Percentiles rank a stretch among this genome's conserved stretches.
Evolutionary conservation across 1,140 invertebrate species (phyloP).

Genomic region (Drepana arcuata): DNA sequence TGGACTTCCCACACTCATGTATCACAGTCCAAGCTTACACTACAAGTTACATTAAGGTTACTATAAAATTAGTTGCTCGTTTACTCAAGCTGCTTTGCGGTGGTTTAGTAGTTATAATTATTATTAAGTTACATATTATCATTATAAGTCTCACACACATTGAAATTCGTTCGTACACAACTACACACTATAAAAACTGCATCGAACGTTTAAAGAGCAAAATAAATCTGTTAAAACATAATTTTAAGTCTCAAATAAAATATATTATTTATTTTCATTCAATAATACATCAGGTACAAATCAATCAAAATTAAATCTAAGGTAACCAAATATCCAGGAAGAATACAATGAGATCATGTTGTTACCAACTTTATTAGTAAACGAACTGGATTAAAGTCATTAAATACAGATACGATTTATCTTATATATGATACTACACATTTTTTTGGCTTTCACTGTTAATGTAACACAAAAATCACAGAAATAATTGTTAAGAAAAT

Average conservation of each 20-base stretch:
- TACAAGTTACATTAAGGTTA: slow-evolving; percentile 37
- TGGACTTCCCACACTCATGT: slow-evolving; percentile 11
- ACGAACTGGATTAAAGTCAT: slow-evolving; percentile 19
- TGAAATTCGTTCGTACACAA: slow-evolving; percentile 51
- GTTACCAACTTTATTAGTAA: slow-evolving; percentile 19
- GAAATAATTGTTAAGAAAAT: slow-evolving; percentile 45
- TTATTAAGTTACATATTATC: slow-evolving; percentile 27
- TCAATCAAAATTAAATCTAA: slow-evolving; percentile 63
- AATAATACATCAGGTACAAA: slow-evolving; percentile 71
- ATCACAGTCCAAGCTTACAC: slow-evolving; percentile 23
- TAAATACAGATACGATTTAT: slow-evolving; percentile 24
- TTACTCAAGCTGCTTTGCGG: slow-evolving; percentile 55
- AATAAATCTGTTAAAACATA: slow-evolving; percentile 59
- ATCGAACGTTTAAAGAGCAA: slow-evolving; percentile 54
- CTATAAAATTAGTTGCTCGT: slow-evolving; percentile 56
- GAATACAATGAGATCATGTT: slow-evolving; percentile 56
- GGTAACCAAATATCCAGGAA: slow-evolving; percentile 63
- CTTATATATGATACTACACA: slow-evolving; percentile 28
- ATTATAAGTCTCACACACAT: slow-evolving; percentile 34
- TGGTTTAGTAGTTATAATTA: slow-evolving; percentile 51
- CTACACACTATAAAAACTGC: slow-evolving; percentile 36
- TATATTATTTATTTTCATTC: too few relatives aligned
- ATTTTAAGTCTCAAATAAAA: slow-evolving; percentile 62
- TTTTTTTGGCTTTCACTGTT: slow-evolving; percentile 53
- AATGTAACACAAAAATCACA: slow-evolving; percentile 63